A percentile compares a stretch with the other conserved stretches of the same genome.
Conservation (phyloP, 2,113 vertebrate species). For the Lynx canadensis region DNA sequence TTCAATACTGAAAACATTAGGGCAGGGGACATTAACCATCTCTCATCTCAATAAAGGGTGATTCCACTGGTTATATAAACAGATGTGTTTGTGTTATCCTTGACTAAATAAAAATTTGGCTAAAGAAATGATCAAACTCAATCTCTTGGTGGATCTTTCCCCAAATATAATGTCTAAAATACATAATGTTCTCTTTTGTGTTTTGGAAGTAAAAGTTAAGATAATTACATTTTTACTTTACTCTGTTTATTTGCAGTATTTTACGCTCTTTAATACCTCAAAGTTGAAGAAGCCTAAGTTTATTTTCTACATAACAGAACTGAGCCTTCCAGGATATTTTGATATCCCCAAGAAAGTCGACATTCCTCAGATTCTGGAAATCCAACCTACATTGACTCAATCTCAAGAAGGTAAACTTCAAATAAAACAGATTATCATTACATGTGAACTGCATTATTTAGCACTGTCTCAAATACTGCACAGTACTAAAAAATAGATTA, state of each 20-base stretch:
- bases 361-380: conserved; percentile 82
- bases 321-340: conserved; percentile 84
- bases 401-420: not conserved
- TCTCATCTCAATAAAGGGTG: not conserved
- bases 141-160: not conserved
- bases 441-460: not conserved
- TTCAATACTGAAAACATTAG: not conserved
- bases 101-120: not conserved
- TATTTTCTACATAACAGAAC: conserved; percentile 84
- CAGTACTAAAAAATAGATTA: not conserved
- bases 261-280: not conserved
- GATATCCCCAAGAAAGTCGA: conserved; percentile 81
- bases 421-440: conserved; percentile 65
- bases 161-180: not conserved
- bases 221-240: not conserved
- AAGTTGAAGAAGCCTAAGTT: conserved; percentile 17
- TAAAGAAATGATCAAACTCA: not conserved
- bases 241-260: conserved; percentile 59
- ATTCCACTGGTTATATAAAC: not conserved
- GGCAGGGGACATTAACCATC: not conserved
- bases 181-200: not conserved
- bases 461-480: not conserved
- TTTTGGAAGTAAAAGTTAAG: not conserved
- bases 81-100: not conserved
- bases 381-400: conserved; percentile 38